Evolutionary conservation across 1,140 invertebrate species (phyloP).

Genomic region (Teleopsis dalmanni): DNA sequence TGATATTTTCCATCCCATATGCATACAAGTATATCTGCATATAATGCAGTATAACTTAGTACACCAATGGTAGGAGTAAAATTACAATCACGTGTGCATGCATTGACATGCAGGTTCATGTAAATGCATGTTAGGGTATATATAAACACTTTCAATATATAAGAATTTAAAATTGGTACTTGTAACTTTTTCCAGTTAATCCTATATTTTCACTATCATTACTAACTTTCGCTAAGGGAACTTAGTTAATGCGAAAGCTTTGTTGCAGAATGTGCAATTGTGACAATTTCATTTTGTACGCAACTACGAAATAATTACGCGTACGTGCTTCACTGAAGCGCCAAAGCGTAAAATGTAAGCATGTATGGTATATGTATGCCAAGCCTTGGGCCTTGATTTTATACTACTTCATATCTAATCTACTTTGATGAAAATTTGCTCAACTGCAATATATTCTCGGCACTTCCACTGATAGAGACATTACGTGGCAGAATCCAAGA

Average conservation of each 20-base stretch:
- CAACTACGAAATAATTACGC: constrained; percentile 12
- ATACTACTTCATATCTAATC: no score
- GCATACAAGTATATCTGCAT: background rate
- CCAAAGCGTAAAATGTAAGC: no score
- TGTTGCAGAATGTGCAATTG: constrained; percentile 7
- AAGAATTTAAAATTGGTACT: background rate
- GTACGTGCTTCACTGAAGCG: no score
- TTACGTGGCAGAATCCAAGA: no score
- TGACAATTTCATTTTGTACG: constrained; percentile 17
- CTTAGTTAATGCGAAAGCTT: background rate
- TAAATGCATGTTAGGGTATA: background rate
- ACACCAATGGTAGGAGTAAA: background rate
- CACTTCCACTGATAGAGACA: no score
- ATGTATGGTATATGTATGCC: no score
- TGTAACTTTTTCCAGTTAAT: background rate
- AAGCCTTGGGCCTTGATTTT: no score
- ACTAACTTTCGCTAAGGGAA: background rate
- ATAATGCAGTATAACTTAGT: constrained; percentile 1
- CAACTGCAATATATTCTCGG: no score
- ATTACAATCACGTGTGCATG: background rate
- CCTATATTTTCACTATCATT: background rate
- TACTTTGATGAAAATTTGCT: no score
- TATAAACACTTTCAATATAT: background rate
- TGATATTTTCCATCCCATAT: background rate
- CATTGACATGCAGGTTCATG: background rate